Percentiles rank a stretch among this genome's conserved stretches.
phyloP scores from a whole-genome alignment of 1,140 invertebrate genomes.

The Pogonomyrmex californicus region DNA sequence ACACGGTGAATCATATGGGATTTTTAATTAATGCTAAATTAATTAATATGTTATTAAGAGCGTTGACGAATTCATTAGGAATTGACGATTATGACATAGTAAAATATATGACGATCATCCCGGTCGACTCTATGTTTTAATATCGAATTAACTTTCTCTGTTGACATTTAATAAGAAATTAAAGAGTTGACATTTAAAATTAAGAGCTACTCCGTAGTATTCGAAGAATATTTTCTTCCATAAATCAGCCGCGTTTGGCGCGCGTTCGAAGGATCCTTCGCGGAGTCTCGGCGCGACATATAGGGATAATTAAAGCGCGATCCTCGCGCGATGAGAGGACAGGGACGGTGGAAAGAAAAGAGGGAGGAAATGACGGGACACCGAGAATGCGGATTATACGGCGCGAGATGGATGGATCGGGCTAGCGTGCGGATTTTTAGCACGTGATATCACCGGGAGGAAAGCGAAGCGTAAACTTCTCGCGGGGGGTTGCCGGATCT shows the following conservation, averaged over 20 bases:
- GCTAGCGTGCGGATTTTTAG: constrained; percentile 44
- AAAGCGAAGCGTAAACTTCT: not conserved
- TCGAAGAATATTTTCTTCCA: constrained; percentile 11
- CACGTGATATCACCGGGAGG: constrained; percentile 49
- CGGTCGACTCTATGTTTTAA: not conserved
- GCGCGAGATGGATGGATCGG: constrained; percentile 40
- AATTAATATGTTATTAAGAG: not conserved
- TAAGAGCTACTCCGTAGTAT: not conserved
- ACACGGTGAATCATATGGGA: not conserved
- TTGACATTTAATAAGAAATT: constrained; percentile 30
- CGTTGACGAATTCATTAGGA: not conserved
- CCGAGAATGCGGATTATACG: constrained; percentile 46
- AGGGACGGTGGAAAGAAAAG: not conserved
- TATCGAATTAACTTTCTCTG: constrained; percentile 4
- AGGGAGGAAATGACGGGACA: constrained; percentile 11
- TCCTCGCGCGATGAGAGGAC: constrained; percentile 16
- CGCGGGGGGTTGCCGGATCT: not conserved
- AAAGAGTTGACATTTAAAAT: constrained; percentile 8
- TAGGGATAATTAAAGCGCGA: constrained; percentile 32
- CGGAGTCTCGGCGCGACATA: not conserved
- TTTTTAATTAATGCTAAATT: no score
- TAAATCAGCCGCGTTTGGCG: constrained; percentile 7
- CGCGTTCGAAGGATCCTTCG: not conserved
- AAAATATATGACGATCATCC: not conserved
- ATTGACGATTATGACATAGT: not conserved